Percentiles rank a stretch among this genome's conserved stretches.
Evolutionary conservation across 2,113 vertebrate species (phyloP).

Genomic region (Pelvicachromis taeniatus): DNA sequence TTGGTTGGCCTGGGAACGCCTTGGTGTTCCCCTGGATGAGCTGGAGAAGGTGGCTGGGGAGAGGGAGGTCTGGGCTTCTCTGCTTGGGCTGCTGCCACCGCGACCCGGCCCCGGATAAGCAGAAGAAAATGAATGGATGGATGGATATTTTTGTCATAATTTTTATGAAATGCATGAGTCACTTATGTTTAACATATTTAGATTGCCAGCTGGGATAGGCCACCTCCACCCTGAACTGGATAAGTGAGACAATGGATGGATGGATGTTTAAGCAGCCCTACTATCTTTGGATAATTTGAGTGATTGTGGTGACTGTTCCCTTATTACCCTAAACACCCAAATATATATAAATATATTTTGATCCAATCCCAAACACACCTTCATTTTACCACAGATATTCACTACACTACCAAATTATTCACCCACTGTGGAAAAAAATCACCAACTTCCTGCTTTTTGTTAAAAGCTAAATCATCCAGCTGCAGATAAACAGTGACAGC

Average conservation of each 20-base stretch:
- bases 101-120: too few relatives aligned
- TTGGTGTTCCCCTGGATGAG: too few relatives aligned
- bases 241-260: not conserved
- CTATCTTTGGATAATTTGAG: not conserved
- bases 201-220: not conserved
- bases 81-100: too few relatives aligned
- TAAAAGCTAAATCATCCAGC: not conserved
- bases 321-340: not conserved
- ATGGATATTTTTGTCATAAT: not conserved
- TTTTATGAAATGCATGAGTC: not conserved
- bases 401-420: not conserved
- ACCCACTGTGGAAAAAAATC: not conserved
- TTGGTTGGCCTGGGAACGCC: too few relatives aligned
- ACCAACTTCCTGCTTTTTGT: not conserved
- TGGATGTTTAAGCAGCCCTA: not conserved
- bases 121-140: too few relatives aligned
- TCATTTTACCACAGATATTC: not conserved
- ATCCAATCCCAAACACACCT: rapidly evolving
- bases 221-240: not conserved
- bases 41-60: too few relatives aligned
- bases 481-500: not conserved
- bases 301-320: not conserved
- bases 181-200: not conserved
- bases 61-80: too few relatives aligned
- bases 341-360: not conserved